These are phyloP conservation scores for Fukomys damarensis DNA, from an alignment of 2,113 vertebrate species.

Conservation along the genomic window DNA sequence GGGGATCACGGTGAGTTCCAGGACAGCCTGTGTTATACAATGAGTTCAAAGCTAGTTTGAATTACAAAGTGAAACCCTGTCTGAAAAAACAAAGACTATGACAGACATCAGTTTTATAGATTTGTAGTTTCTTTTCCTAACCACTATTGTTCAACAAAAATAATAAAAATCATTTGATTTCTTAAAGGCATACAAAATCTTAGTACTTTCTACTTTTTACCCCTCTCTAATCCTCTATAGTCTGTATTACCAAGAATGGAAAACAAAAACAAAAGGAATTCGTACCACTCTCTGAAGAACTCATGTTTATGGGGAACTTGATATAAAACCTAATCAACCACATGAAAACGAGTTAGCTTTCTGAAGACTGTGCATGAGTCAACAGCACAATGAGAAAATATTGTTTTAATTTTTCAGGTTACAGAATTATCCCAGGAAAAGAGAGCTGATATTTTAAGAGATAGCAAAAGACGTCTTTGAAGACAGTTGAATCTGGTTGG, in stretches of 20 bases:
- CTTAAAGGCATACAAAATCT: not conserved
- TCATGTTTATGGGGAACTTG: conserved; percentile 78
- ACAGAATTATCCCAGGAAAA: conserved; percentile 84
- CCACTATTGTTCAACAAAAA: not conserved
- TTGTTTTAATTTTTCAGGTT: conserved; percentile 84
- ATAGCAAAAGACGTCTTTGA: conserved; percentile 80
- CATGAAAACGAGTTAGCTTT: conserved; percentile 78
- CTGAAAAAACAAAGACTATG: not conserved
- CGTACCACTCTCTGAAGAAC: conserved; percentile 74
- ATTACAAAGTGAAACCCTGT: not conserved
- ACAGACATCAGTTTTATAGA: conserved; percentile 20
- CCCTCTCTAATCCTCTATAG: not conserved
- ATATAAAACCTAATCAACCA: conserved; percentile 81
- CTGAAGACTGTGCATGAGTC: conserved; percentile 79
- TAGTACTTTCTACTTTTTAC: not conserved
- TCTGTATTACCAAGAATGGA: conserved; percentile 64
- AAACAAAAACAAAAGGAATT: conserved; percentile 65
- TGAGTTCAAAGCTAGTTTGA: not conserved
- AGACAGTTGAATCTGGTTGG: conserved; percentile 81
- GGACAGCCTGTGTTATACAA: not conserved
- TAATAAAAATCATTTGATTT: conserved; percentile 66
- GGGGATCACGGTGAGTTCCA: not conserved
- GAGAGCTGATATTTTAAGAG: conserved; percentile 85
- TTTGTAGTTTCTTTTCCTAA: conserved; percentile 73
- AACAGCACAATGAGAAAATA: conserved; percentile 81